phyloP scores from a whole-genome alignment of 2,797 vertebrate genomes.

The Decapterus maruadsi region DNA sequence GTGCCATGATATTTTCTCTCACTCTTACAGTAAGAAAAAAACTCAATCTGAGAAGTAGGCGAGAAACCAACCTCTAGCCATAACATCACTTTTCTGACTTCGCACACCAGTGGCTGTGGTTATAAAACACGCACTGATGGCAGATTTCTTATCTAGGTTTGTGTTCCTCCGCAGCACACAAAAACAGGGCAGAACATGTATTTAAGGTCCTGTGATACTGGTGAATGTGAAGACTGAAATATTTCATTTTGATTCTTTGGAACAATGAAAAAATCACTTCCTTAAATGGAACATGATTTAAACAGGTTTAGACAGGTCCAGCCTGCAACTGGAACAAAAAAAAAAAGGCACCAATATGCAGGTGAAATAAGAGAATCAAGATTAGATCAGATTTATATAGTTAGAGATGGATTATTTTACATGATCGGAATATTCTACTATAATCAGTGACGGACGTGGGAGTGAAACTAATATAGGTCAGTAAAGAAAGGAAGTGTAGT shows the following conservation, averaged over 20 bases:
- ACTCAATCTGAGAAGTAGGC: neutral
- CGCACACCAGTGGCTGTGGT: constrained; percentile 45
- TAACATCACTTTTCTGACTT: constrained; percentile 56
- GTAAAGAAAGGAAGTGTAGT: neutral
- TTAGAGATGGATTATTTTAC: neutral
- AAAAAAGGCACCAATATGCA: neutral
- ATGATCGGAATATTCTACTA: neutral
- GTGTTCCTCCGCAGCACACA: constrained; percentile 21
- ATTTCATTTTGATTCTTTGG: constrained; percentile 11
- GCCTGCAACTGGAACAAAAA: constrained; percentile 4
- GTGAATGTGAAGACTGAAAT: neutral
- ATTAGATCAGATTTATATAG: neutral
- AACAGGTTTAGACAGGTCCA: constrained; percentile 11
- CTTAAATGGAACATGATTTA: constrained; percentile 7
- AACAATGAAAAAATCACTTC: constrained; percentile 7
- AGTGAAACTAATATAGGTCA: neutral
- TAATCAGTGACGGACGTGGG: neutral
- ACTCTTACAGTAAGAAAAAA: neutral
- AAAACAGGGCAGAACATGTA: constrained; percentile 44
- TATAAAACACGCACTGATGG: constrained; percentile 38
- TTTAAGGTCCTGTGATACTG: constrained; percentile 17
- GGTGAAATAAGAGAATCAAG: neutral
- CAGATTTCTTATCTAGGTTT: constrained; percentile 48
- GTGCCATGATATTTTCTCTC: neutral
- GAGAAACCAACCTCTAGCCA: constrained; percentile 57